Evolutionary conservation across 2,888 invertebrate genomes (phyloP).

Genomic region (Tridacna crocea): DNA sequence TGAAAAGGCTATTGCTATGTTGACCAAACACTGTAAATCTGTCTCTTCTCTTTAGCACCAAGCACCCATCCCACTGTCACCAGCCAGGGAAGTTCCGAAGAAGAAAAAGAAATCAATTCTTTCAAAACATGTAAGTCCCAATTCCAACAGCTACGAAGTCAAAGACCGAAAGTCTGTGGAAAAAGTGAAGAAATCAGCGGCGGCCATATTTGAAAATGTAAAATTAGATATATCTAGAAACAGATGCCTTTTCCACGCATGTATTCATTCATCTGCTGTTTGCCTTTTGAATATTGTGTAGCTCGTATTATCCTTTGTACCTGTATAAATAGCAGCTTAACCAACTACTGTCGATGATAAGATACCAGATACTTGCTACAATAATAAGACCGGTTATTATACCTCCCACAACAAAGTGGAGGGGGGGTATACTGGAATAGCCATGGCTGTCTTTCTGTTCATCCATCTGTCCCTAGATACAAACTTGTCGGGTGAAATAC

Average conservation of each 20-base stretch:
- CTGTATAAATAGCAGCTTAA: no score
- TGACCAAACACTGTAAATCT: no score
- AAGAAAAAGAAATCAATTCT: conserved; percentile 59
- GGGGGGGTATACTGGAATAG: no score
- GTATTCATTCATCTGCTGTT: conserved; percentile 8
- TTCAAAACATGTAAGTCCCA: conserved; percentile 56
- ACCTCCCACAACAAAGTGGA: no score
- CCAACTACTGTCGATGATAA: no score
- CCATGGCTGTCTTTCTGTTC: no score
- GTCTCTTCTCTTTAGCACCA: neutral
- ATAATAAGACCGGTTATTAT: no score
- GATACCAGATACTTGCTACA: no score
- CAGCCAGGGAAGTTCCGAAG: conserved; percentile 36
- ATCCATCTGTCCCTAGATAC: no score
- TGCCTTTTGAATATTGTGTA: neutral
- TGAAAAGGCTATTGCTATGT: no score
- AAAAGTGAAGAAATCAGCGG: conserved; percentile 55
- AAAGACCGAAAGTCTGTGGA: conserved; percentile 19
- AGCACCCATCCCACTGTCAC: conserved; percentile 29
- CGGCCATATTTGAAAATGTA: conserved; percentile 63
- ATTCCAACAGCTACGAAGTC: conserved; percentile 29
- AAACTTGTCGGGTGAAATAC: no score
- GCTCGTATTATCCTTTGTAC: no score
- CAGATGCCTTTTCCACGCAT: conserved; percentile 1
- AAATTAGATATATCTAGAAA: conserved; percentile 23